These are phyloP conservation scores for Callopanchax toddi DNA, from an alignment of 2,113 vertebrate genomes.

Conservation along the genomic window DNA sequence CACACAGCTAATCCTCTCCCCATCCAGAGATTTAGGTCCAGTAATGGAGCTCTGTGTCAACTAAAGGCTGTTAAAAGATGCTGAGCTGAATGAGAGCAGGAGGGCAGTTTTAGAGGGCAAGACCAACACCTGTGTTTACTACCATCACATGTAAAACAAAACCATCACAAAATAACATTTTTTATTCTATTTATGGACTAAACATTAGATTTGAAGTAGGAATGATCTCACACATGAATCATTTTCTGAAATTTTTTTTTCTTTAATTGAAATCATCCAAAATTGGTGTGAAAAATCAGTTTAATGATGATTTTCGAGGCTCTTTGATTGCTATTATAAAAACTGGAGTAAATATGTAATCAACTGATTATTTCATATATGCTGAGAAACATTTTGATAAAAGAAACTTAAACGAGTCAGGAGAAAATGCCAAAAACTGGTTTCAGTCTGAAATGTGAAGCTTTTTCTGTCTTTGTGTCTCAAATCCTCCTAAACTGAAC, in stretches of 20 bases:
- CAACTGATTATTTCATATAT: no score
- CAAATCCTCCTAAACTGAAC: not conserved
- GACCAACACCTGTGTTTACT: not conserved
- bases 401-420: not conserved
- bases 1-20: slow-evolving; percentile 18
- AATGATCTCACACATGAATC: no score
- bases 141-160: not conserved
- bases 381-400: no score
- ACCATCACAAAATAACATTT: no score
- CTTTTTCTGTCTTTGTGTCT: not conserved
- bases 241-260: no score
- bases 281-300: no score
- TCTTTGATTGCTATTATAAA: no score
- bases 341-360: no score
- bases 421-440: not conserved
- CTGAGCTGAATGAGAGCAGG: not conserved
- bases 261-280: no score
- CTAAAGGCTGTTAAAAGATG: not conserved
- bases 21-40: not conserved
- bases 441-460: not conserved
- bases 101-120: not conserved
- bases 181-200: no score
- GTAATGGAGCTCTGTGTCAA: not conserved
- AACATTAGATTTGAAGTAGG: no score
- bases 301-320: no score